Conservation (phyloP, 2,797 vertebrate genomes). For the Enteromius thamalakanensis region DNA sequence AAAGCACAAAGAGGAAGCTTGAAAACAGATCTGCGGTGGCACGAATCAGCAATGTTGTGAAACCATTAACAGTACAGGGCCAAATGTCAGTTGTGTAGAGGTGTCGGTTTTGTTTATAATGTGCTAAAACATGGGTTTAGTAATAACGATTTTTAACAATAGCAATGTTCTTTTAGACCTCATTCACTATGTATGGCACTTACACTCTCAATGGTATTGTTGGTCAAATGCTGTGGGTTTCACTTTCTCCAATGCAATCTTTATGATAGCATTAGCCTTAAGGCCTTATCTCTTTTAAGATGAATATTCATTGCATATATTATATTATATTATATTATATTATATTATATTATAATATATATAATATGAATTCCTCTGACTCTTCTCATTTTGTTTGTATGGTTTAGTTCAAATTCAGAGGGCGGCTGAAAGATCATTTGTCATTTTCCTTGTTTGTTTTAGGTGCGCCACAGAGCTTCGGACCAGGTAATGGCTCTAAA, state of each 20-base stretch:
- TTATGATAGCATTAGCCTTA: neutral
- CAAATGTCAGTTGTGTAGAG: neutral
- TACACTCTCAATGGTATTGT: neutral
- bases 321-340: too few species aligned
- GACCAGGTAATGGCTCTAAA: slow-evolving; percentile 98
- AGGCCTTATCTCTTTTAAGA: too few species aligned
- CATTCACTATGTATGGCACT: neutral
- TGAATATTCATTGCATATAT: too few species aligned
- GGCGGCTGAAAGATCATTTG: neutral
- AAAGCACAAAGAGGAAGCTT: slow-evolving; percentile 32
- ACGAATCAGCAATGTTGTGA: neutral
- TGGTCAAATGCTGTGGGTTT: slow-evolving; percentile 10
- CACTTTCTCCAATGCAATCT: neutral
- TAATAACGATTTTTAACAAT: neutral
- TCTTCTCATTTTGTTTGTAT: neutral
- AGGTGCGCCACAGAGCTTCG: slow-evolving; percentile 93
- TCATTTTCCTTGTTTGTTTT: slow-evolving; percentile 47
- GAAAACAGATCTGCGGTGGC: slow-evolving; percentile 35
- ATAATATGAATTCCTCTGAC: neutral
- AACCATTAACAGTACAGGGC: neutral
- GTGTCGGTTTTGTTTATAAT: neutral
- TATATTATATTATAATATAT: too few species aligned
- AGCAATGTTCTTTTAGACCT: neutral
- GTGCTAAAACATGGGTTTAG: neutral
- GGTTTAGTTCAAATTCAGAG: neutral